Base-by-base conservation (phyloP, 1,140 invertebrate species). In the Polyergus mexicanus region DNA sequence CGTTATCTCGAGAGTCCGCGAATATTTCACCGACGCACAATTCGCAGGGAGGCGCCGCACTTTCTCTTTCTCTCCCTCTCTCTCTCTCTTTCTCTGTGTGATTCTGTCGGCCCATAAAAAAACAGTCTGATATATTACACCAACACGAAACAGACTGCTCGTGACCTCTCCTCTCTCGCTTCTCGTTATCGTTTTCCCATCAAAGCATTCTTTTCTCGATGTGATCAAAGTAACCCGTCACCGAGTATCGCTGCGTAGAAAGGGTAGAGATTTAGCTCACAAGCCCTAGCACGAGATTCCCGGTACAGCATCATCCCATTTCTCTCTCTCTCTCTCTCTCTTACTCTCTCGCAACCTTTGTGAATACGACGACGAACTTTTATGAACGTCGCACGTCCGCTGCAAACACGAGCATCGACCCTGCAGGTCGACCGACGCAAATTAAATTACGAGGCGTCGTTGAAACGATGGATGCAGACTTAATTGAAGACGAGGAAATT, bases 211-310 rank as follows among this genome's bases (percentile, higher is more conserved):
- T 74, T 60, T 69, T 72, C 75, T 69, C 87, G 56, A 72, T 56
- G 86, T 80, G 75, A 89, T 89, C 77, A 89, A 89, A 86, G 84
- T 65, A 81, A 83, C 38, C 35, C 32, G 25, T 72, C 78, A 60
- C 28, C 41, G 80, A 80, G 66, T 84, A 80, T 69, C 54, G 66
- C 38, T 32, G 58, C 71, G 56, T 74, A 62, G 69, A 86, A 88
- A 63, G 72, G 72, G 25, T 89, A 77, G 71, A 81, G 76, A 88
- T 89, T 89, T 89, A 86, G 65, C 66, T 63, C 77, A 62, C 69
- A 51, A 56, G 25, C 63, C 72, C 60, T 54, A 62, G 84, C 72
- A 72, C 51, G 41, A 68, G 11, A 75, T 56, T 47, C 63, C 69
- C 22, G 7, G 38, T 54, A 68, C 25, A 16, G 63, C 32, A 35